A percentile compares a stretch with the other conserved stretches of the same genome.
These are phyloP conservation scores for Amphiprion ocellaris DNA, from an alignment of 2,113 vertebrate species.

Conservation along the genomic window DNA sequence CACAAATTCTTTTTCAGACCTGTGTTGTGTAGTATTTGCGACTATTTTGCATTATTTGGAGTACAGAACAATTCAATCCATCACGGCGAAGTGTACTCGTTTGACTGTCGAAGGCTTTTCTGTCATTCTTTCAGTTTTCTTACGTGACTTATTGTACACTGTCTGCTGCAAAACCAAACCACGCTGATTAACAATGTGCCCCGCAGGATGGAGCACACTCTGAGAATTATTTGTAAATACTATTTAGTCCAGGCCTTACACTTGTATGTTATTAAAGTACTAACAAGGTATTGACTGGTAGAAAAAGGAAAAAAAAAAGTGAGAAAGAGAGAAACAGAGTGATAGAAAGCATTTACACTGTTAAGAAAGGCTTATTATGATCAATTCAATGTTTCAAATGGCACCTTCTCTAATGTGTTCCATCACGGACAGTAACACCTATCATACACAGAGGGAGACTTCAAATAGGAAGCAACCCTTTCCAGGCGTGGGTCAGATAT, in stretches of 20 bases:
- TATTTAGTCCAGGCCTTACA: constrained; percentile 51
- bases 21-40: constrained; percentile 57
- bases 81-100: constrained; percentile 42
- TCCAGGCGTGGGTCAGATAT: constrained; percentile 31
- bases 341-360: constrained; percentile 71
- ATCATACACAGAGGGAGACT: constrained; percentile 36
- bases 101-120: constrained; percentile 61
- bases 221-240: constrained; percentile 58
- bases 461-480: constrained; percentile 40
- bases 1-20: constrained; percentile 72
- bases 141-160: constrained; percentile 22
- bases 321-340: constrained; percentile 43
- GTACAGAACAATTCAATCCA: constrained; percentile 37
- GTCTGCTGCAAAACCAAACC: constrained; percentile 31
- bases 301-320: constrained; percentile 43
- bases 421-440: constrained; percentile 37
- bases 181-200: constrained; percentile 10
- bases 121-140: constrained; percentile 34
- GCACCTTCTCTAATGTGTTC: constrained; percentile 36
- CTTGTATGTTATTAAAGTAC: constrained; percentile 75
- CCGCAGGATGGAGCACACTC: constrained; percentile 36
- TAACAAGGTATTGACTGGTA: constrained; percentile 76
- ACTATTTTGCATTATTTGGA: constrained; percentile 44
- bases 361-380: constrained; percentile 57
- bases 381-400: constrained; percentile 44